A percentile compares a stretch with the other conserved stretches of the same genome.
These are phyloP conservation scores for Teleiodes luculella DNA, from an alignment of 2,888 invertebrate genomes.

Conservation along the genomic window DNA sequence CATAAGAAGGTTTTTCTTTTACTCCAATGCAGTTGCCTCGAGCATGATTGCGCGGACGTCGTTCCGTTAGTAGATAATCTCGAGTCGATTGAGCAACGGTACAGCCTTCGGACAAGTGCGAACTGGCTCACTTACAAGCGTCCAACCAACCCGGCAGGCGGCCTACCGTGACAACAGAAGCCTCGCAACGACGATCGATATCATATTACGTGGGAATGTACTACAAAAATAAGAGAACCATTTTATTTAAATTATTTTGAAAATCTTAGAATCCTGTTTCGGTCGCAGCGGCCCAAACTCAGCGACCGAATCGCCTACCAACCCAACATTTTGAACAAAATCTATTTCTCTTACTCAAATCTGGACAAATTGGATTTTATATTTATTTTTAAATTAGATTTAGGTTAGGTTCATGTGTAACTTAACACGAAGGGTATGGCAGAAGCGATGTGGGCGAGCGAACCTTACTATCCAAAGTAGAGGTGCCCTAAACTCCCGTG, in stretches of 20 bases:
- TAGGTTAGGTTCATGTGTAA: too few relatives aligned
- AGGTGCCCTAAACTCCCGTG: too few relatives aligned
- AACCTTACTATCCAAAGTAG: too few relatives aligned
- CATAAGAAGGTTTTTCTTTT: background rate
- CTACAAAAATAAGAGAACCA: background rate
- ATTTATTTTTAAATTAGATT: too few relatives aligned
- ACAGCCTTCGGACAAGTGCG: slow-evolving; percentile 42
- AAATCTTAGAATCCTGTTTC: background rate
- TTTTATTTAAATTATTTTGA: background rate
- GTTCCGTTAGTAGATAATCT: slow-evolving; percentile 67
- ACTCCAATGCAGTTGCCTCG: background rate
- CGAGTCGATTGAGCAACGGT: slow-evolving; percentile 54
- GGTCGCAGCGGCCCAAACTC: too few relatives aligned
- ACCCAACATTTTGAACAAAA: too few relatives aligned
- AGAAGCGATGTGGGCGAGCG: too few relatives aligned
- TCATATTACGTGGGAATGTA: slow-evolving; percentile 52
- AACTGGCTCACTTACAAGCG: slow-evolving; percentile 10
- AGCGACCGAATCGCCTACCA: too few relatives aligned
- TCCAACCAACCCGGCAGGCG: slow-evolving; percentile 19
- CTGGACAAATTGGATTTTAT: too few relatives aligned
- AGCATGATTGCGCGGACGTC: slow-evolving; percentile 41
- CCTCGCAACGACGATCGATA: slow-evolving; percentile 67
- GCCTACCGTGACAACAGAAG: slow-evolving; percentile 42
- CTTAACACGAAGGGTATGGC: too few relatives aligned
- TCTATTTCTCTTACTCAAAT: too few relatives aligned